phyloP scores from a whole-genome alignment of 2,797 vertebrate species.

The Sphaeramia orbicularis region DNA sequence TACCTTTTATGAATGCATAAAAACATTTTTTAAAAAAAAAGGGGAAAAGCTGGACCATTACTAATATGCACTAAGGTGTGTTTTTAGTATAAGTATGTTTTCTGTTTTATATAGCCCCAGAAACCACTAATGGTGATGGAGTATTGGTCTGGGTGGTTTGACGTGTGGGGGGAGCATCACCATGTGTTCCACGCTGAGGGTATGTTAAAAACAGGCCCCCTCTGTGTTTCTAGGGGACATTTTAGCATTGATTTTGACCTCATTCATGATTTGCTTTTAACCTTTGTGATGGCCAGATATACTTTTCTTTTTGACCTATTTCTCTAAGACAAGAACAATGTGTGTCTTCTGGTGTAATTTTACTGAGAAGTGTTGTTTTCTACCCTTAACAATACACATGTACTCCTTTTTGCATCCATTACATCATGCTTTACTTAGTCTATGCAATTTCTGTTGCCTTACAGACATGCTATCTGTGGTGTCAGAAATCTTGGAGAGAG shows the following conservation, averaged over 20 bases:
- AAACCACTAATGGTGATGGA: constrained; percentile 96
- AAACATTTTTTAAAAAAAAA: background rate
- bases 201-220: constrained; percentile 63
- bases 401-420: background rate
- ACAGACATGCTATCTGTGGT: constrained; percentile 86
- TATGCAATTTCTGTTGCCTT: background rate
- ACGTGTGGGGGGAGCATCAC: constrained; percentile 92
- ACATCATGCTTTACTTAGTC: background rate
- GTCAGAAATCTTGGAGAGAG: constrained; percentile 85
- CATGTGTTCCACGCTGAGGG: constrained; percentile 91
- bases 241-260: background rate
- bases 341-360: too few species aligned
- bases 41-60: background rate
- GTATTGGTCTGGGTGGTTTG: constrained; percentile 97
- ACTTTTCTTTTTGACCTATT: background rate
- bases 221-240: background rate
- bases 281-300: background rate
- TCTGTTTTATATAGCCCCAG: constrained; percentile 77
- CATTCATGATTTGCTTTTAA: background rate
- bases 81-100: background rate
- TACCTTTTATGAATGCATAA: background rate
- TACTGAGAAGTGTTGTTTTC: too few species aligned
- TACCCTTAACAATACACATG: too few species aligned
- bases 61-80: background rate
- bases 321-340: too few species aligned